A percentile compares a stretch with the other conserved stretches of the same genome.
These are phyloP conservation scores for Ophonus ardosiacus DNA, from an alignment of 2,888 invertebrate genomes.

Conservation along the genomic window DNA sequence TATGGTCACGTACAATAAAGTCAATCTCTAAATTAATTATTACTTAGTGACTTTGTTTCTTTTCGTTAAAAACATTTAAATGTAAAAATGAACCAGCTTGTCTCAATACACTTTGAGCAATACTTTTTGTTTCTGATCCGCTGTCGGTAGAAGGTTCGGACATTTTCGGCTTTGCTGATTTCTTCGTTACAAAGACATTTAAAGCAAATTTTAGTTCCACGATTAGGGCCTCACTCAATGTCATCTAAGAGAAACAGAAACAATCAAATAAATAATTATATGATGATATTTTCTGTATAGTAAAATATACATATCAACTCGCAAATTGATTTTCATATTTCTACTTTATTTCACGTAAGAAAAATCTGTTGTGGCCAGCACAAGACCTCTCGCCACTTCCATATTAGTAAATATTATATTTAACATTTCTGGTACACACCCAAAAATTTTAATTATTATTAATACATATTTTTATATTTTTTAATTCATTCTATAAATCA, in stretches of 20 bases:
- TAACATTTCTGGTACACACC: no score
- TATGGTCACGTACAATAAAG: no score
- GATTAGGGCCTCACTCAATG: constrained; percentile 83
- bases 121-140: constrained; percentile 55
- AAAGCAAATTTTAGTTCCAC: constrained; percentile 85
- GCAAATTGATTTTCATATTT: no score
- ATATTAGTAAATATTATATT: no score
- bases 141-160: constrained; percentile 48
- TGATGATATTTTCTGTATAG: no score
- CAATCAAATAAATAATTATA: neutral
- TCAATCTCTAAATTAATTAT: neutral
- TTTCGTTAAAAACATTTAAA: constrained; percentile 51
- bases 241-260: constrained; percentile 77
- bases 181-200: constrained; percentile 85
- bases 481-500: no score
- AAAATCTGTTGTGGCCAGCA: no score
- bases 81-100: constrained; percentile 62
- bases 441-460: no score
- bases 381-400: no score
- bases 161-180: constrained; percentile 76
- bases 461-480: no score
- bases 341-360: no score
- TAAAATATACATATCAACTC: no score
- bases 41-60: constrained; percentile 9
- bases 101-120: constrained; percentile 53